These are phyloP conservation scores for Gymnobelideus leadbeateri DNA, from an alignment of 2,113 vertebrate genomes.

Conservation along the genomic window DNA sequence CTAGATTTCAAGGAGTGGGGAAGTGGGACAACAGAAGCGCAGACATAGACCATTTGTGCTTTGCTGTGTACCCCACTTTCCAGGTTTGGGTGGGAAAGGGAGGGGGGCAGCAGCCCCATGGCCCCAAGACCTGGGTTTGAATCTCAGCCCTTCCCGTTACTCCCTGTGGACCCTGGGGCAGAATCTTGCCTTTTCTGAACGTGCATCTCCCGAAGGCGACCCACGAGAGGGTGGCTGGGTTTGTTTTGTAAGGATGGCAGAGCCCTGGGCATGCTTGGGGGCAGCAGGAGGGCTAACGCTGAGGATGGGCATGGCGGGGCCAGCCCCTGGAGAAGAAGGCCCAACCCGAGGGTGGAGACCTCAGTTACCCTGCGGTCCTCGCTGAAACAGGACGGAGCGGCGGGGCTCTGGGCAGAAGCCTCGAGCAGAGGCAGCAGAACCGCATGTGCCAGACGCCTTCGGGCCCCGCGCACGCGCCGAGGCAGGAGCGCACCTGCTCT, in stretches of 20 bases:
- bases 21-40: no score
- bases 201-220: fast-evolving
- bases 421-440: neutral
- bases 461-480: fast-evolving
- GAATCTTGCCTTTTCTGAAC: fast-evolving
- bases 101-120: no score
- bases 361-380: neutral
- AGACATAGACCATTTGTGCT: neutral
- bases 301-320: neutral
- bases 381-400: fast-evolving
- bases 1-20: no score
- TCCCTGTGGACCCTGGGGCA: neutral
- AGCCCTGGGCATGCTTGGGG: neutral
- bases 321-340: neutral
- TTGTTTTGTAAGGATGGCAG: no score
- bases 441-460: neutral
- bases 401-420: fast-evolving
- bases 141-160: neutral
- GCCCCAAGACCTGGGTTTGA: neutral
- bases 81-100: no score
- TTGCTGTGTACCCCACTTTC: no score
- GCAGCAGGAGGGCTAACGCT: neutral
- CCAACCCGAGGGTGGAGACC: no score
- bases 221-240: neutral
- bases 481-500: neutral